These are phyloP conservation scores for Xenops minutus DNA, from an alignment of 2,797 vertebrate genomes.

Conservation along the genomic window DNA sequence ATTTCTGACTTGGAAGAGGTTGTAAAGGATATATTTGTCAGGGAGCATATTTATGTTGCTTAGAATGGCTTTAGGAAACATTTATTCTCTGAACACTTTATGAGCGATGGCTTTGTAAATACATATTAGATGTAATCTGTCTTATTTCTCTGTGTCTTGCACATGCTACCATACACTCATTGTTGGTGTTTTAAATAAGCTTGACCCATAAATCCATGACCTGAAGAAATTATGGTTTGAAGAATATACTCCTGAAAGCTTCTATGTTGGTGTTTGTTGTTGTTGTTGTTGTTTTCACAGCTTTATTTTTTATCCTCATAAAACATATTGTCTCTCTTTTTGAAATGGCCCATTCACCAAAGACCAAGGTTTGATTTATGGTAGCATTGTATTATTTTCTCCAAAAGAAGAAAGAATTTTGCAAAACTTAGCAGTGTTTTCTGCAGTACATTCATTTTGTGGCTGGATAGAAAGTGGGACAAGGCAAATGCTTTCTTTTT, in stretches of 20 bases:
- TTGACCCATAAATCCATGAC: neutral
- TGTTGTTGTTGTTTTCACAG: neutral
- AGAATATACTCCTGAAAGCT: neutral
- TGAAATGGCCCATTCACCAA: neutral
- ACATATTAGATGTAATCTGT: neutral
- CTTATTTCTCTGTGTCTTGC: neutral
- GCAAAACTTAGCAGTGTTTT: neutral
- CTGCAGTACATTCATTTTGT: rapidly evolving
- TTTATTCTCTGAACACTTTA: slow-evolving; percentile 40
- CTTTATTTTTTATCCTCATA: neutral
- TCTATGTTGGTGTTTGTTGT: neutral
- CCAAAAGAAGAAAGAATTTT: neutral
- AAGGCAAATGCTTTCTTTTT: neutral
- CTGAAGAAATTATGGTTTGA: neutral
- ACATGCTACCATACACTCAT: neutral
- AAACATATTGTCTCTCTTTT: neutral
- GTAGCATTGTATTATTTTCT: neutral
- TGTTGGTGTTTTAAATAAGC: neutral
- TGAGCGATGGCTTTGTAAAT: slow-evolving; percentile 4
- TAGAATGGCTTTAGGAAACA: slow-evolving; percentile 42
- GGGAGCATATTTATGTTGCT: slow-evolving; percentile 31
- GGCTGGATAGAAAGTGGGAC: neutral
- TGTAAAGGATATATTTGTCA: slow-evolving; percentile 37
- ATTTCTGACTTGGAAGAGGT: slow-evolving; percentile 13
- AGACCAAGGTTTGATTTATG: neutral